Evolutionary conservation across 2,797 vertebrate species (phyloP).

Genomic region (Hirundo rustica): DNA sequence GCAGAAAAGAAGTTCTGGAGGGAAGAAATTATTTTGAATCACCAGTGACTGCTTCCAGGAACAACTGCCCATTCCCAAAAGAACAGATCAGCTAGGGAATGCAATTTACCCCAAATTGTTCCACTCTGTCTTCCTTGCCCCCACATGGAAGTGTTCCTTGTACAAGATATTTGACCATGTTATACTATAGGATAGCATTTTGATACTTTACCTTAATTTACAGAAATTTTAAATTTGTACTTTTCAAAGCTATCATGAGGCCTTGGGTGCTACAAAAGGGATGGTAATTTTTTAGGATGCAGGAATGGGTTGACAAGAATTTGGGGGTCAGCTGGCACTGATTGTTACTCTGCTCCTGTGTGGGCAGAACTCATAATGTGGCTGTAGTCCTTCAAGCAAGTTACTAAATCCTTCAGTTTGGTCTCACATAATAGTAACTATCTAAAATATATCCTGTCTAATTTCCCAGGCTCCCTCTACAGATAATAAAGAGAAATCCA

Average conservation of each 20-base stretch:
- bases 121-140: not conserved
- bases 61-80: not conserved
- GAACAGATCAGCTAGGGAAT: not conserved
- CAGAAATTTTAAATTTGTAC: not conserved
- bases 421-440: not conserved
- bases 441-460: not conserved
- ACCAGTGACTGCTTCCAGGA: not conserved
- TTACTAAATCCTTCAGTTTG: not conserved
- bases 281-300: not conserved
- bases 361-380: rapidly evolving
- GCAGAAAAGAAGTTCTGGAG: not conserved
- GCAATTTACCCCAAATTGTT: not conserved
- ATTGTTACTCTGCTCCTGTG: not conserved
- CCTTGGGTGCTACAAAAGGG: not conserved
- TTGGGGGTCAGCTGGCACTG: not conserved
- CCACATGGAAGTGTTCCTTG: not conserved
- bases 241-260: not conserved
- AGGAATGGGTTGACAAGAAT: not conserved
- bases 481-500: slow-evolving; percentile 15
- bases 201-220: not conserved
- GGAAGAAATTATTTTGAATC: not conserved
- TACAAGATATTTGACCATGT: not conserved
- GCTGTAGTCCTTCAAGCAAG: not conserved
- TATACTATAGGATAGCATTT: not conserved
- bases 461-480: not conserved